phyloP scores from a whole-genome alignment of 2,113 vertebrate species.

The Notothenia rossii region DNA sequence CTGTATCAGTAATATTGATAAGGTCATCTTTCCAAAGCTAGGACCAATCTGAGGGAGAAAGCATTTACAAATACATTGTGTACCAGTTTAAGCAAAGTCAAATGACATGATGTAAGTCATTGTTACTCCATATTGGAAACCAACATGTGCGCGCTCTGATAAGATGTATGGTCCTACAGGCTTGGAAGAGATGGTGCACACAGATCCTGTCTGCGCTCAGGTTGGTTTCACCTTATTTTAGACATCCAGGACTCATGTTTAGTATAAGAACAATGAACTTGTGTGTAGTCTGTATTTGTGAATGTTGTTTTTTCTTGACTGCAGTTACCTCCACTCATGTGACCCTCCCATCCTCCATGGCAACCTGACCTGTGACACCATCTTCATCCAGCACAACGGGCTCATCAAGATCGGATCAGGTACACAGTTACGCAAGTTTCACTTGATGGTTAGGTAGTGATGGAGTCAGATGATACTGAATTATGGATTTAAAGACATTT shows the following conservation, averaged over 20 bases:
- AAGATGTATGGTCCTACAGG: conserved; percentile 81
- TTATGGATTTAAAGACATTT: conserved; percentile 32
- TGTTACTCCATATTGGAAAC: conserved; percentile 5
- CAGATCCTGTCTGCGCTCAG: conserved; percentile 98
- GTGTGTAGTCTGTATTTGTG: conserved; percentile 11
- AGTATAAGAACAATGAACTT: conserved; percentile 8
- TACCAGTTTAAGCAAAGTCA: not conserved
- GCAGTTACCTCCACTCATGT: conserved; percentile 84
- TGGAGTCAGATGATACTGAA: conserved; percentile 32
- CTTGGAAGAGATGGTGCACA: conserved; percentile 98
- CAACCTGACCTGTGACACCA: conserved; percentile 96
- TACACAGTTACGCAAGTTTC: conserved; percentile 63
- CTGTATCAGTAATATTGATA: not conserved
- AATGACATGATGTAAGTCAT: not conserved
- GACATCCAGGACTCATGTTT: not conserved
- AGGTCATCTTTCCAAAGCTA: not conserved
- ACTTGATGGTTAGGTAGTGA: not conserved
- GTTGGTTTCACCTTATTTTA: conserved; percentile 76
- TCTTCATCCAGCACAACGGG: conserved; percentile 99
- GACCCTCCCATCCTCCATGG: conserved; percentile 81
- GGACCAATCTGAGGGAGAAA: not conserved
- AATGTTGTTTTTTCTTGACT: conserved; percentile 8
- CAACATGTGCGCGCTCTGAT: conserved; percentile 32
- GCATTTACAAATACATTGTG: not conserved
- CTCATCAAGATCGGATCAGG: conserved; percentile 99